These are phyloP conservation scores for Lamprologus speciosus DNA, from an alignment of 2,113 vertebrate species.

Conservation along the genomic window DNA sequence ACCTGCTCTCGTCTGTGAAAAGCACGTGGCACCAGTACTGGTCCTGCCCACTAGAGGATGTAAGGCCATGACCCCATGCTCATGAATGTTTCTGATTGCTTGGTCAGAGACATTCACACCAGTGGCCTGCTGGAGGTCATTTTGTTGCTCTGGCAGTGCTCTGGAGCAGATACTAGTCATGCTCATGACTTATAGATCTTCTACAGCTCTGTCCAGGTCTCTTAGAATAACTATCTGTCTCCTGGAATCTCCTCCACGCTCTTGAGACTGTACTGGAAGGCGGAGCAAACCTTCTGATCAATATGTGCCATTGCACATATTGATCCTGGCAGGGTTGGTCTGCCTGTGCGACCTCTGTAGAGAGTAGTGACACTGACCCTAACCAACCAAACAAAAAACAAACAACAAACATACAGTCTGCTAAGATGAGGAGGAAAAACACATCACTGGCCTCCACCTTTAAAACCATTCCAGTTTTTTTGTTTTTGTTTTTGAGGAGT, in stretches of 20 bases:
- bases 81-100: background rate
- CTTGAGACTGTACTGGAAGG: background rate
- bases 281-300: background rate
- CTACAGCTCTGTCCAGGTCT: background rate
- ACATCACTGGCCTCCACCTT: background rate
- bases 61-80: rapidly evolving
- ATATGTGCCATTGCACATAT: background rate
- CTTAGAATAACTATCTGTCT: background rate
- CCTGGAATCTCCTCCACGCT: background rate
- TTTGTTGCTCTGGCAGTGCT: background rate
- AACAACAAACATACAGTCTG: background rate
- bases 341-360: background rate
- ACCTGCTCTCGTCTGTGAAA: background rate
- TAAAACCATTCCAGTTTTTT: background rate
- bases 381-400: background rate
- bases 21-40: rapidly evolving
- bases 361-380: background rate
- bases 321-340: background rate
- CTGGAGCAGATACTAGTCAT: background rate
- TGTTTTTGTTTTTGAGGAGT: background rate
- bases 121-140: background rate
- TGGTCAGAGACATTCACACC: background rate
- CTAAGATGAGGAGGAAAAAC: background rate
- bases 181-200: background rate
- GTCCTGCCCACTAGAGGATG: background rate